Evolutionary conservation across 2,888 invertebrate genomes (phyloP).

Genomic region (Neria commutata): DNA sequence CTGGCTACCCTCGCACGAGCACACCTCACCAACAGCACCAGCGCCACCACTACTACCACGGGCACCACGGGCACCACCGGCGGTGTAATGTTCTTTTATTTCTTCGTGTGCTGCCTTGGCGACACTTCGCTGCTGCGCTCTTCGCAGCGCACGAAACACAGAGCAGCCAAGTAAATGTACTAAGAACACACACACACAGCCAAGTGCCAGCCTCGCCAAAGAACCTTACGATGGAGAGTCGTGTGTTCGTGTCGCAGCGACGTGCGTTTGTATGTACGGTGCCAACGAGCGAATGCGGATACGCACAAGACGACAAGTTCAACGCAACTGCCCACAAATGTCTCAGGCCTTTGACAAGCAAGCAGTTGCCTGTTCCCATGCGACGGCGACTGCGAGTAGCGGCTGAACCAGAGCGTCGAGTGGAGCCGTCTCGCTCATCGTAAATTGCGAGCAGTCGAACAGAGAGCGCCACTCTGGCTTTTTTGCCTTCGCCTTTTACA

Average conservation of each 20-base stretch:
- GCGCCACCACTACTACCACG: constrained; percentile 9
- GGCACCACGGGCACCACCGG: constrained; percentile 1
- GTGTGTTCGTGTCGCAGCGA: too few species aligned
- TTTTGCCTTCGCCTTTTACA: background rate
- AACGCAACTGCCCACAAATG: constrained; percentile 58
- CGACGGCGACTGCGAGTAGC: background rate
- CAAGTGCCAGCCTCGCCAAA: constrained; percentile 16
- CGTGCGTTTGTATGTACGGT: too few species aligned
- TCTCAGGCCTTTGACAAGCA: constrained; percentile 39
- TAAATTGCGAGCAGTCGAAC: too few species aligned
- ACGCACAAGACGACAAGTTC: constrained; percentile 60
- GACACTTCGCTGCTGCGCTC: constrained; percentile 38
- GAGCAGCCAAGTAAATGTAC: constrained; percentile 1
- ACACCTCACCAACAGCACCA: constrained; percentile 11
- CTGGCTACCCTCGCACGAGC: too few species aligned
- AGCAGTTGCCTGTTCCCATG: background rate
- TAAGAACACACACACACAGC: constrained; percentile 9
- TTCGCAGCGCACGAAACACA: background rate
- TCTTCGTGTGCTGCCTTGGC: constrained; percentile 36
- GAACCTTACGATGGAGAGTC: too few species aligned
- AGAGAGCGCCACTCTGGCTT: constrained; percentile 22
- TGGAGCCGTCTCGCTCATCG: too few species aligned
- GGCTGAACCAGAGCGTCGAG: too few species aligned
- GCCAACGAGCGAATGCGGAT: too few species aligned
- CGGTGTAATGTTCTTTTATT: background rate